Evolutionary conservation across 1,140 invertebrate species (phyloP), one percentile per base, ranked within the genome.

Genomic region (Zaprionus camerounensis): DNA sequence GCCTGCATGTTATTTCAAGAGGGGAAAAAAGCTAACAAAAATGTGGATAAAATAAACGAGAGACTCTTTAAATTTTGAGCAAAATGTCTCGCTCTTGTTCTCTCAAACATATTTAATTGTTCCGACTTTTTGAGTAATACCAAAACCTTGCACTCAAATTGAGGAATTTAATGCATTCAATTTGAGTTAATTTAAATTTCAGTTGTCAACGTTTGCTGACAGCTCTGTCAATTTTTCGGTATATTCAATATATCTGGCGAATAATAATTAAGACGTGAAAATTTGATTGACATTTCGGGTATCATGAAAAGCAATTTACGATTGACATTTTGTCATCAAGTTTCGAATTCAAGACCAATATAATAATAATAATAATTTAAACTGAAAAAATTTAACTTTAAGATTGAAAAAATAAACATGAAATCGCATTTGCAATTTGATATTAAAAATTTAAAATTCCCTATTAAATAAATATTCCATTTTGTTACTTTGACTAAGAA

Each of bases 21-120:
- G 68, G 13, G 61, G 17, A 22, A 59, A 59, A 41, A 55, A 68
- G 24, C 7, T 6, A 41, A 26, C n/a, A 55, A 55, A 56, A 24
- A 24, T 17, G 4, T 24, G 20, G 5, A 51, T 12, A 36, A 55
- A 61, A 41, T 51, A 67, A 56, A 69, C 26, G 59, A 44, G 41
- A 17, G n/a, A 3, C 41, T 17, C 7, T 46, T 46, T 41, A 41
- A 46, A 59, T 46, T 22, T 13, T 20, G 9, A 12, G 22, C 17
- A 17, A 31, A 36, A 31, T 12, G 3, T 26, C 1, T 51, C 5
- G 12, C 26, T 53, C 26, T 53, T 12, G 12, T 53, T 41, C 15
- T 41, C 2, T 41, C 5, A 15, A 41, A 15, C 15, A 41, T 6
- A 15, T 41, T 41, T 41, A 41, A 41, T 41, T 15, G 3, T 1